phyloP scores from a whole-genome alignment of 2,797 vertebrate genomes.

The Falco rusticolus region DNA sequence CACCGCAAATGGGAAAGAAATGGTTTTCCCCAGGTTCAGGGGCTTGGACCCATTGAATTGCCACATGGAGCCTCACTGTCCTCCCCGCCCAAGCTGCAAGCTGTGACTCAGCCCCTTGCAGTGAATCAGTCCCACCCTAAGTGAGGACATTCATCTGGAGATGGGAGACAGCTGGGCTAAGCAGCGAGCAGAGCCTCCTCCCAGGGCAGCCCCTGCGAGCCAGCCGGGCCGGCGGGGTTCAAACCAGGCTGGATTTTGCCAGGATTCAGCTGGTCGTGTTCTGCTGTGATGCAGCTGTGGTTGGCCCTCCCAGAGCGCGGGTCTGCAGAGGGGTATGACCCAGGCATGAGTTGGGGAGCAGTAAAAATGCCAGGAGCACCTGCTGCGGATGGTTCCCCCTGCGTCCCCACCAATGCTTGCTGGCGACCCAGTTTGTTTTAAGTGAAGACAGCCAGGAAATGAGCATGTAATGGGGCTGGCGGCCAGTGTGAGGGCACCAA shows the following conservation, averaged over 20 bases:
- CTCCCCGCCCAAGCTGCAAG: not conserved
- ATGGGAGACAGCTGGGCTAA: not conserved
- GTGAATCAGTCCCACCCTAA: not conserved
- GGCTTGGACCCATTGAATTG: not conserved
- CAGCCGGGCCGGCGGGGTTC: not conserved
- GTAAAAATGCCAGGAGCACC: not conserved
- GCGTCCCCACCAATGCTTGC: fast-evolving
- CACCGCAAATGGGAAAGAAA: not conserved
- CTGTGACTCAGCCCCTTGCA: not conserved
- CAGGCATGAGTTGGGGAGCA: not conserved
- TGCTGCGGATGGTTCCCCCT: not conserved
- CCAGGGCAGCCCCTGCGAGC: not conserved
- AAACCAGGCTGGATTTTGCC: not conserved
- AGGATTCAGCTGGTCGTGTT: not conserved
- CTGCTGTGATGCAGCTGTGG: not conserved
- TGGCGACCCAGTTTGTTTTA: not conserved
- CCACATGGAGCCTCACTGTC: not conserved
- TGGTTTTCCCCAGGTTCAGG: not conserved
- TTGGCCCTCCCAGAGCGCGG: not conserved
- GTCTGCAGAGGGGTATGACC: not conserved
- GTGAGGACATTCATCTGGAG: not conserved
- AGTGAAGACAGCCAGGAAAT: not conserved
- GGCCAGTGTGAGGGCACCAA: not conserved
- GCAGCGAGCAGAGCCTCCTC: not conserved
- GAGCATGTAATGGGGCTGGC: fast-evolving